Evolutionary conservation across 2,113 vertebrate species (phyloP).

Genomic region (Chaetodon auriga): DNA sequence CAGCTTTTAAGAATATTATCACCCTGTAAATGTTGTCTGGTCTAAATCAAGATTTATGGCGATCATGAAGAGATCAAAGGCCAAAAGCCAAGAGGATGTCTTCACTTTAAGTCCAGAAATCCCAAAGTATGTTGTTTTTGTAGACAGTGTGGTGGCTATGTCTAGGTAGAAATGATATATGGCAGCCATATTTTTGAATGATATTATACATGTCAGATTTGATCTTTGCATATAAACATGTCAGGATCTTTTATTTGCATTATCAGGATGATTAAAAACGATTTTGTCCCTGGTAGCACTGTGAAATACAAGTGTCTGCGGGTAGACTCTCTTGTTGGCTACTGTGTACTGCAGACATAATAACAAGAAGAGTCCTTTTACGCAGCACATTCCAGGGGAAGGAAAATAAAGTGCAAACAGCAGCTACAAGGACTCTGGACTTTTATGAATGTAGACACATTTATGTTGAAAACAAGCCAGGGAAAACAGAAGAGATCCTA

Average conservation of each 20-base stretch:
- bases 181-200: neutral
- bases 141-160: neutral
- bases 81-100: conserved; percentile 25
- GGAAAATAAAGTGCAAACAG: conserved; percentile 5
- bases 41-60: conserved; percentile 8
- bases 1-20: conserved; percentile 51
- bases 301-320: conserved; percentile 5
- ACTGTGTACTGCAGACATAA: conserved; percentile 14
- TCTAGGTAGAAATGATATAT: neutral
- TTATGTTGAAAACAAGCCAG: conserved; percentile 13
- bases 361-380: conserved; percentile 5
- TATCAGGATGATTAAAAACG: neutral
- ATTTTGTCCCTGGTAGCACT: neutral
- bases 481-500: conserved; percentile 2
- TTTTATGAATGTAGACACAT: neutral
- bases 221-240: neutral
- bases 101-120: conserved; percentile 26
- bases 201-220: neutral
- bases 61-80: conserved; percentile 1
- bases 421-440: conserved; percentile 7
- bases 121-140: conserved; percentile 24
- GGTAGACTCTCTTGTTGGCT: neutral
- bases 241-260: neutral
- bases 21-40: conserved; percentile 50
- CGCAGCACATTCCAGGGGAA: conserved; percentile 7